Conservation (phyloP, 2,797 vertebrate genomes). For the Poecile montanus region DNA sequence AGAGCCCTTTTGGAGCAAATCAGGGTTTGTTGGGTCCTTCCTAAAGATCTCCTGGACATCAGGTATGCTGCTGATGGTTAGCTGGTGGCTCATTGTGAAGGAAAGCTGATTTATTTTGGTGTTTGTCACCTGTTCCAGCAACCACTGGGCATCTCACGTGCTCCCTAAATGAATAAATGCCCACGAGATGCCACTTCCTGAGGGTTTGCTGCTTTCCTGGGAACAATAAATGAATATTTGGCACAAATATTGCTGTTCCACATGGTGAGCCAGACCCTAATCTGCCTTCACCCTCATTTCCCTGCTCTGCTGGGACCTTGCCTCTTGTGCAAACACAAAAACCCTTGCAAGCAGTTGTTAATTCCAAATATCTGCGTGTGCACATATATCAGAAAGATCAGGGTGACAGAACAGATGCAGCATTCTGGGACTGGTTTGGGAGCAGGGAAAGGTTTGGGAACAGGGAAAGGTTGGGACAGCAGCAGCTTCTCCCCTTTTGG, state of each 20-base stretch:
- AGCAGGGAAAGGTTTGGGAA: background rate
- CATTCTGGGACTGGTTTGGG: background rate
- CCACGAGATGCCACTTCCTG: background rate
- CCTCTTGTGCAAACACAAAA: background rate
- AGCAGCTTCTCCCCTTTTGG: too few relatives aligned
- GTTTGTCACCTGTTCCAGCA: background rate
- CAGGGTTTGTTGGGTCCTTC: background rate
- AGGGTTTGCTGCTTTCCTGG: fast-evolving
- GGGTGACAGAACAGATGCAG: background rate
- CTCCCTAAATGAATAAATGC: fast-evolving
- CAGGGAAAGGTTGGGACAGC: too few relatives aligned
- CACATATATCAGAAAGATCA: background rate
- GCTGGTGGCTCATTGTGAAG: fast-evolving
- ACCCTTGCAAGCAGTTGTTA: background rate
- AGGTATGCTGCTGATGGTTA: fast-evolving
- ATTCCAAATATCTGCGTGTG: background rate
- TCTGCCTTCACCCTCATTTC: background rate
- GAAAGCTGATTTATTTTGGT: background rate
- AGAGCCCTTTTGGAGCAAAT: background rate
- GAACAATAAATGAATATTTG: background rate
- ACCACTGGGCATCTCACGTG: fast-evolving
- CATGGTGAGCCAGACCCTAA: fast-evolving
- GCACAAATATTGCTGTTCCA: background rate
- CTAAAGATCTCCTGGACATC: background rate
- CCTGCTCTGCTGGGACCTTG: background rate